Conservation (phyloP, 2,888 invertebrate species). For the Mamestra brassicae region DNA sequence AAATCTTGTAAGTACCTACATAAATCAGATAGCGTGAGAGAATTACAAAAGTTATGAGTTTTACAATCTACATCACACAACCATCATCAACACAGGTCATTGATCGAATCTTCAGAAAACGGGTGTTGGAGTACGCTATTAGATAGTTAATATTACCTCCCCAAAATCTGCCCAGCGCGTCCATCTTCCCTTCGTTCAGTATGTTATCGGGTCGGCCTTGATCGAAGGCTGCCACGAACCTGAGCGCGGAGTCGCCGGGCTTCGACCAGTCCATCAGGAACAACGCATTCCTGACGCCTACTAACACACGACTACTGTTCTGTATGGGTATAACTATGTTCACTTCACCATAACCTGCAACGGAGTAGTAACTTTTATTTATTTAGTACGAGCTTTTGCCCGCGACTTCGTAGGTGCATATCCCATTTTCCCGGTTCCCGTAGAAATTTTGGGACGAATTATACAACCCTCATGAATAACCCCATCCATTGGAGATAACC, state of each 20-base stretch:
- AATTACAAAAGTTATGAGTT: too few relatives aligned
- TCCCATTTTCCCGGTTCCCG: too few relatives aligned
- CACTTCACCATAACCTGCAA: slow-evolving; percentile 80
- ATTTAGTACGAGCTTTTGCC: too few relatives aligned
- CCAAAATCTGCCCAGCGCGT: slow-evolving; percentile 88
- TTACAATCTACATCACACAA: too few relatives aligned
- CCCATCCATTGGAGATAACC: too few relatives aligned
- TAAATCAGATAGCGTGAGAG: too few relatives aligned
- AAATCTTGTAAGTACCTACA: background rate
- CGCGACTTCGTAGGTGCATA: too few relatives aligned
- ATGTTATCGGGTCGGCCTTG: slow-evolving; percentile 71
- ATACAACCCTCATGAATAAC: too few relatives aligned
- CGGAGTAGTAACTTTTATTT: background rate
- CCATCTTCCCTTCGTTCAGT: slow-evolving; percentile 92
- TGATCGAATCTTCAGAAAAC: background rate
- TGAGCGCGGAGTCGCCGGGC: slow-evolving; percentile 65
- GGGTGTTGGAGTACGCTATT: background rate
- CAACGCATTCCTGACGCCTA: slow-evolving; percentile 77
- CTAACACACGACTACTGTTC: slow-evolving; percentile 75
- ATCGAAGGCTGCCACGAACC: slow-evolving; percentile 65
- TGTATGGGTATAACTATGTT: slow-evolving; percentile 80
- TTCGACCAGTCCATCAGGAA: slow-evolving; percentile 79
- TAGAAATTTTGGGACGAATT: too few relatives aligned
- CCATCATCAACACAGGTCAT: too few relatives aligned
- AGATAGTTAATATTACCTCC: slow-evolving; percentile 49